Conservation (phyloP, 2,113 vertebrate genomes). For the Ranitomeya variabilis region DNA sequence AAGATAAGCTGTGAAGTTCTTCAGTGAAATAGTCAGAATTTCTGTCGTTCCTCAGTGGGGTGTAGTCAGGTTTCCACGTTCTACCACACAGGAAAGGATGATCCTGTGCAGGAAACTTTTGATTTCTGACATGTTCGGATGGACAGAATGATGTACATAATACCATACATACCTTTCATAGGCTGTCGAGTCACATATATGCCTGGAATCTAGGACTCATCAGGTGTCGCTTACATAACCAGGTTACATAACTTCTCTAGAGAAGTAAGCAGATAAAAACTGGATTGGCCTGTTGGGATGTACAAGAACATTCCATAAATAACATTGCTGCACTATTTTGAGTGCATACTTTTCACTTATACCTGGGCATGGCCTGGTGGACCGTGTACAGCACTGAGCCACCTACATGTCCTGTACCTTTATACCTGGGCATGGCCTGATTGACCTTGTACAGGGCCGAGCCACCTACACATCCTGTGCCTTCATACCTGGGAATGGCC, state of each 20-base stretch:
- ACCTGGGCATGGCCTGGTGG: no score
- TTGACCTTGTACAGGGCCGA: no score
- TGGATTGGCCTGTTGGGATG: background rate
- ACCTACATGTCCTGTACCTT: no score
- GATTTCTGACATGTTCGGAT: constrained; percentile 20
- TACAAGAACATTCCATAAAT: background rate
- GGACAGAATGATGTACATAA: background rate
- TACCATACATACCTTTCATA: background rate
- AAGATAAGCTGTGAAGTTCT: constrained; percentile 46
- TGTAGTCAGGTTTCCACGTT: constrained; percentile 15
- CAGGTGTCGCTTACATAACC: background rate
- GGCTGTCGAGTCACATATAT: background rate
- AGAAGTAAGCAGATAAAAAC: background rate
- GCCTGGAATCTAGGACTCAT: constrained; percentile 9
- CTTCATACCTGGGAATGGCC: no score
- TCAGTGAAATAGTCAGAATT: constrained; percentile 39
- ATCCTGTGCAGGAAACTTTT: background rate
- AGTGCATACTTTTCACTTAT: no score
- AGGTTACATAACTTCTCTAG: background rate
- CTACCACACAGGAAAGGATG: constrained; percentile 17
- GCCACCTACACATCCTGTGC: no score
- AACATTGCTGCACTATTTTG: background rate
- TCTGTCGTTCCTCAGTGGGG: constrained; percentile 49
- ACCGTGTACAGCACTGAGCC: no score
- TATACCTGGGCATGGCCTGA: no score